Conservation (phyloP, 2,797 vertebrate genomes). For the Lutjanus argentimaculatus region DNA sequence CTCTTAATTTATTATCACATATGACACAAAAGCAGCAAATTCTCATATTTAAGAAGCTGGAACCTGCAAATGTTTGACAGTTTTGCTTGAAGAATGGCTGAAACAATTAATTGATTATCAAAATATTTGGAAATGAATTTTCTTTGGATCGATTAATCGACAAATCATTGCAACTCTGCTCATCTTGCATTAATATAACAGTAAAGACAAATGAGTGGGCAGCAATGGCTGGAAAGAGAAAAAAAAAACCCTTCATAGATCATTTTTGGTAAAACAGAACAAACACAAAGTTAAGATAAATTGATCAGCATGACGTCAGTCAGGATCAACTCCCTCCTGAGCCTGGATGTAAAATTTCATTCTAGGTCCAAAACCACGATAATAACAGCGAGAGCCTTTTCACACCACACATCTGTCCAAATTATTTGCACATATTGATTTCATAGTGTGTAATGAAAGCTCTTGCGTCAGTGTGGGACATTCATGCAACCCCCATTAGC, state of each 20-base stretch:
- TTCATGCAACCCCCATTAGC: background rate
- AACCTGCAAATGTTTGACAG: too few species aligned
- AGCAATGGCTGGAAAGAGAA: conserved; percentile 9
- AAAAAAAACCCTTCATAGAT: conserved; percentile 3
- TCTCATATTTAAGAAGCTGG: too few species aligned
- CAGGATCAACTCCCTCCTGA: background rate
- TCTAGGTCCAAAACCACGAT: background rate
- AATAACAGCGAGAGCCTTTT: conserved; percentile 12
- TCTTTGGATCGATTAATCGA: too few species aligned
- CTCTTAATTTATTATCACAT: too few species aligned
- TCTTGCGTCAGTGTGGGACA: background rate
- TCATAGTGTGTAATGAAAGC: conserved; percentile 17
- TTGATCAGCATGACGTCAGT: conserved; percentile 14
- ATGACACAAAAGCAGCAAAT: too few species aligned
- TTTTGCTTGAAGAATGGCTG: too few species aligned
- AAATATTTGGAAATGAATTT: too few species aligned
- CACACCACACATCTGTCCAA: conserved; percentile 1
- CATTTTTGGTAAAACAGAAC: conserved; percentile 18
- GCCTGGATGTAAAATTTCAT: conserved; percentile 1
- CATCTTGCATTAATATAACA: background rate
- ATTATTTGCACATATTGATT: conserved; percentile 35
- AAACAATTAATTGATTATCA: too few species aligned
- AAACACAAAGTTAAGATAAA: conserved; percentile 26
- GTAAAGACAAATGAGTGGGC: background rate
- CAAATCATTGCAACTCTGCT: too few species aligned